These are phyloP conservation scores for Protonibea diacanthus DNA, from an alignment of 2,797 vertebrate species.

Conservation along the genomic window DNA sequence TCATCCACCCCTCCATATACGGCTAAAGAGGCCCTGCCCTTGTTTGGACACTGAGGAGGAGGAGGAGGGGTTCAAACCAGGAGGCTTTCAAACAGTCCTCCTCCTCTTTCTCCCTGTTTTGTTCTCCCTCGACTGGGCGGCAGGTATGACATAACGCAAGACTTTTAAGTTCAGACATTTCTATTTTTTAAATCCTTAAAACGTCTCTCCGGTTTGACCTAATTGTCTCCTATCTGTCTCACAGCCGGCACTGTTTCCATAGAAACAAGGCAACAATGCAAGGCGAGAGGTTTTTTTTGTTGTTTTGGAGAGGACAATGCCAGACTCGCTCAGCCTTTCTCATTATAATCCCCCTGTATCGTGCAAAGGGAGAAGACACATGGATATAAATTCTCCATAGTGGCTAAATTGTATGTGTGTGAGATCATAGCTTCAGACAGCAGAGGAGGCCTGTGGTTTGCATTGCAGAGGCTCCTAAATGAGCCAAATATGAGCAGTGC, in stretches of 20 bases:
- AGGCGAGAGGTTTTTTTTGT: conserved; percentile 55
- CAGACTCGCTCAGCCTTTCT: conserved; percentile 40
- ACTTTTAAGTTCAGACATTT: conserved; percentile 28
- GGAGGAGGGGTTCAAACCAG: conserved; percentile 53
- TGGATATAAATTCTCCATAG: conserved; percentile 37
- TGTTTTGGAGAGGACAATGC: conserved; percentile 64
- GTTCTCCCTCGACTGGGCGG: conserved; percentile 23
- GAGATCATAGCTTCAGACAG: conserved; percentile 42
- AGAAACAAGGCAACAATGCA: conserved; percentile 72
- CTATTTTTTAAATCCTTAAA: not conserved
- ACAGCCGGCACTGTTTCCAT: conserved; percentile 64
- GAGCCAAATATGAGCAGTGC: conserved; percentile 49
- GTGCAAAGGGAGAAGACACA: conserved; percentile 22
- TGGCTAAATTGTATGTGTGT: conserved; percentile 34
- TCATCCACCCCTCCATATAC: conserved; percentile 85
- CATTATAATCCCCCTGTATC: conserved; percentile 42
- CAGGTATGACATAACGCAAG: conserved; percentile 55
- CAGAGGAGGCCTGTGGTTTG: conserved; percentile 48
- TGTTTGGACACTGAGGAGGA: conserved; percentile 80
- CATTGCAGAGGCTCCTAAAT: conserved; percentile 33
- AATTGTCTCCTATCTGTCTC: conserved; percentile 35
- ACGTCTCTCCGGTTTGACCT: conserved; percentile 42
- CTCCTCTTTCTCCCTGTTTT: conserved; percentile 13
- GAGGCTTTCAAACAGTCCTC: not conserved
- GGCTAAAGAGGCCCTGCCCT: conserved; percentile 84